Evolutionary conservation across 1,140 invertebrate species (phyloP), one percentile per base, ranked within the genome.

Genomic region (Diabrotica undecimpunctata): DNA sequence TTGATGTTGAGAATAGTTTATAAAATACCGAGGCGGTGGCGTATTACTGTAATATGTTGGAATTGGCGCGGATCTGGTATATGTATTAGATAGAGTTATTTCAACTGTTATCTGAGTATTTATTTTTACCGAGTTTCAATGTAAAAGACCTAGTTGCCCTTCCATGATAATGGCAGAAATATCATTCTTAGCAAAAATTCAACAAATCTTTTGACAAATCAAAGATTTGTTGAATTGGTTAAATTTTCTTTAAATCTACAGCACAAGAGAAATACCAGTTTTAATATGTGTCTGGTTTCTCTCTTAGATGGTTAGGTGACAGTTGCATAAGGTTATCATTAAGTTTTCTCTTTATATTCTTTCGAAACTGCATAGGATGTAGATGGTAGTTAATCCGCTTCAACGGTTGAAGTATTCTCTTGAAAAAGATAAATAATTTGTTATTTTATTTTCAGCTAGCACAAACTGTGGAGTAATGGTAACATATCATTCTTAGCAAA

Each of bases 401-500:
- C 39, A 46, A 46, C 39, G 11, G 39, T 46, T 46, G 39, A 5
- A 51, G 14, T 51, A 61, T 46, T 10, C 39, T 46, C 39, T 10
- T 46, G 11, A 46, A 2, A 46, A 46, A 46, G 39, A 46, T 46
- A 46, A 46, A 46, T 46, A 46, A 2, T 46, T 61, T 13, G 50
- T 50, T 46, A 14, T 10, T 50, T 8, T 35, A 38, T 2, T 8
- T 61, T 14, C 6, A 14, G 11, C 5, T 51, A 61, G 10, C 38
- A 8, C 41, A 38, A 38, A 39, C 41, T n/a, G 12, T 46, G 8
- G 38, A 59, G n/a, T 11, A 41, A 9, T 52, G 60, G 50, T 25
- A 52, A 52, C 14, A 61, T 52, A 52, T n/a, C n/a, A n/a, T n/a
- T n/a, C n/a, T 53, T 14, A 25, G 7, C 7, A 25, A 61, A 25